These are phyloP conservation scores for Melitaea cinxia DNA, from an alignment of 1,140 invertebrate genomes.

Conservation along the genomic window DNA sequence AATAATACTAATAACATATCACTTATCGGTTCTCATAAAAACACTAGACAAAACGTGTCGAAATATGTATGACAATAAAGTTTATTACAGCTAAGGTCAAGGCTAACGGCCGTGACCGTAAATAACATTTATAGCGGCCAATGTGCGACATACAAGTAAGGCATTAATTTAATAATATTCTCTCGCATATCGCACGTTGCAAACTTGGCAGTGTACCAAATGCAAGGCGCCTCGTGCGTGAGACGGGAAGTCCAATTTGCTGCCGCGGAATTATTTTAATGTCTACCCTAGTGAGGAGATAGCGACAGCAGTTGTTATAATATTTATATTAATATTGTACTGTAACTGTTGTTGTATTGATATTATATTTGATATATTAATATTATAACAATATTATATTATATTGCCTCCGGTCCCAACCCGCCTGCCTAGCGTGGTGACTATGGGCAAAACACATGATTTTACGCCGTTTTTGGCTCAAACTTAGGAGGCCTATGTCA, in stretches of 20 bases:
- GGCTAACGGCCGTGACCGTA: constrained; percentile 7
- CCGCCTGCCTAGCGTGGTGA: too few relatives aligned
- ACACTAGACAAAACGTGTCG: background rate
- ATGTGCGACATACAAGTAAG: constrained; percentile 21
- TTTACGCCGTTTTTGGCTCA: too few relatives aligned
- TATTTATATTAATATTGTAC: background rate
- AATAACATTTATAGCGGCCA: constrained; percentile 23
- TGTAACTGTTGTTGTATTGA: too few relatives aligned
- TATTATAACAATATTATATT: too few relatives aligned
- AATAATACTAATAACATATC: too few relatives aligned
- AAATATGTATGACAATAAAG: constrained; percentile 11
- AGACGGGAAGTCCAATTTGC: constrained; percentile 30
- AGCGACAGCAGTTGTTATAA: background rate
- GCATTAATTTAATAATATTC: constrained; percentile 50
- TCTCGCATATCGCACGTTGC: constrained; percentile 28
- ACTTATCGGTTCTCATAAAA: too few relatives aligned
- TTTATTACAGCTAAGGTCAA: constrained; percentile 10
- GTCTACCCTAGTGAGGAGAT: constrained; percentile 8
- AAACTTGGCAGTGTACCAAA: constrained; percentile 35
- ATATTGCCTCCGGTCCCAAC: too few relatives aligned
- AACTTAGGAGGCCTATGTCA: too few relatives aligned
- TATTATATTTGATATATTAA: too few relatives aligned
- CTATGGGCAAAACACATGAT: too few relatives aligned
- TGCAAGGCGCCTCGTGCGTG: constrained; percentile 40
- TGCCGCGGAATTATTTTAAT: constrained; percentile 24